Evolutionary conservation across 1,140 invertebrate genomes (phyloP).

Genomic region (Heliconius congener): DNA sequence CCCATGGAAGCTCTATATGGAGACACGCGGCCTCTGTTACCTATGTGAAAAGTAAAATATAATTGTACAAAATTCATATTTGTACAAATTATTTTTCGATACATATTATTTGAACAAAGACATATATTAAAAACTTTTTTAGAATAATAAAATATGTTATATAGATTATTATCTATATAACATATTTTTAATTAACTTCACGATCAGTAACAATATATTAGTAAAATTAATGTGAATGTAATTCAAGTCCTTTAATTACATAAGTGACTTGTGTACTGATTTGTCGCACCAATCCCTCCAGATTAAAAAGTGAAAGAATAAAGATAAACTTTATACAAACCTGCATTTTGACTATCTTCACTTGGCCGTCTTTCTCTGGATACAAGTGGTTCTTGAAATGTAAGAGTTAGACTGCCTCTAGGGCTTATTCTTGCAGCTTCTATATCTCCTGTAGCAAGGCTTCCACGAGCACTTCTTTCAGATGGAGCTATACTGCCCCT

Average conservation of each 20-base stretch:
- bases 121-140: too few relatives aligned
- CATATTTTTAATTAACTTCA: not conserved
- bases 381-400: conserved; percentile 83
- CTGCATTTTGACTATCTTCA: conserved; percentile 78
- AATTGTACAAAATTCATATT: not conserved
- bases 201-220: too few relatives aligned
- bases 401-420: conserved; percentile 82
- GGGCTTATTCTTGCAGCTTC: conserved; percentile 79
- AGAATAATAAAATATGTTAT: too few relatives aligned
- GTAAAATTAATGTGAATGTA: too few relatives aligned
- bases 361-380: conserved; percentile 82
- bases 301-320: not conserved
- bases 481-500: conserved; percentile 82
- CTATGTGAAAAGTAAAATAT: conserved; percentile 51
- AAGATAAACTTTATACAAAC: conserved; percentile 46
- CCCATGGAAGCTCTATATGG: conserved; percentile 83
- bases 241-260: too few relatives aligned
- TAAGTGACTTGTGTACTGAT: too few relatives aligned
- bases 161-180: too few relatives aligned
- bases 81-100: not conserved
- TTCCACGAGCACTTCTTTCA: conserved; percentile 77
- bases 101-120: not conserved
- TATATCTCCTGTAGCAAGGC: conserved; percentile 76
- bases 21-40: conserved; percentile 81
- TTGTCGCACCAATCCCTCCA: too few relatives aligned